Conservation (phyloP, 30 jellyfish, hydroid and myxozoan species). For the Mastigias papua region DNA sequence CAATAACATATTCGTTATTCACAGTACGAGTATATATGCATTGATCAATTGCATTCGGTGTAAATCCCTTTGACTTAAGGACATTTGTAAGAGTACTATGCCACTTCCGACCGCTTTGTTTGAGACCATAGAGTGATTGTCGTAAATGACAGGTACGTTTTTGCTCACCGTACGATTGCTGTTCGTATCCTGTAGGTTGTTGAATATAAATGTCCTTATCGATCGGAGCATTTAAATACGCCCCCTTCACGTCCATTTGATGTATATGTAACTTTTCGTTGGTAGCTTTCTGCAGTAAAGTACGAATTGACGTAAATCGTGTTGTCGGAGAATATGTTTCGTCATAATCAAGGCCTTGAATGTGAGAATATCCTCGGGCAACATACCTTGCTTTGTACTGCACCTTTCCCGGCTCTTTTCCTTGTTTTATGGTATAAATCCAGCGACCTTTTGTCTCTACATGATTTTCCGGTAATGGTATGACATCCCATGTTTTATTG, state of each 20-base stretch:
- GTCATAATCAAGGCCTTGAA: slow-evolving; percentile 32
- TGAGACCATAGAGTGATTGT: slow-evolving; percentile 17
- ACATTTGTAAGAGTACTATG: slow-evolving; percentile 13
- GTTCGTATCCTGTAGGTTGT: slow-evolving; percentile 44
- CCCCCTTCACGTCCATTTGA: slow-evolving; percentile 57
- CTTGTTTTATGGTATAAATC: slow-evolving; percentile 51
- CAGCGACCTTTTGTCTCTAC: slow-evolving; percentile 38
- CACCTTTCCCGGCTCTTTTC: slow-evolving; percentile 5
- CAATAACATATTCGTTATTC: background rate
- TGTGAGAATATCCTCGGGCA: slow-evolving; percentile 29
- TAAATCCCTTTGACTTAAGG: slow-evolving; percentile 33
- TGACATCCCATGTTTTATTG: slow-evolving; percentile 38
- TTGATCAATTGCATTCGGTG: background rate
- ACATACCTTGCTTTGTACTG: slow-evolving; percentile 45
- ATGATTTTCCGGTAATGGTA: slow-evolving; percentile 14
- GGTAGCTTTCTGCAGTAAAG: slow-evolving; percentile 36
- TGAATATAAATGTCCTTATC: slow-evolving; percentile 26
- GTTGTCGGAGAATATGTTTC: slow-evolving; percentile 57
- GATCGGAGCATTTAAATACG: slow-evolving; percentile 36
- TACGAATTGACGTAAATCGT: slow-evolving; percentile 48
- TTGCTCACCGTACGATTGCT: background rate
- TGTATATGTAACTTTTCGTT: slow-evolving; percentile 38
- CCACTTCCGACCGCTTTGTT: slow-evolving; percentile 41
- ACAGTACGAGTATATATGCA: slow-evolving; percentile 10
- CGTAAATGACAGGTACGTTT: slow-evolving; percentile 20